Conservation (phyloP, 2,113 vertebrate genomes). For the Neogobius melanostomus region DNA sequence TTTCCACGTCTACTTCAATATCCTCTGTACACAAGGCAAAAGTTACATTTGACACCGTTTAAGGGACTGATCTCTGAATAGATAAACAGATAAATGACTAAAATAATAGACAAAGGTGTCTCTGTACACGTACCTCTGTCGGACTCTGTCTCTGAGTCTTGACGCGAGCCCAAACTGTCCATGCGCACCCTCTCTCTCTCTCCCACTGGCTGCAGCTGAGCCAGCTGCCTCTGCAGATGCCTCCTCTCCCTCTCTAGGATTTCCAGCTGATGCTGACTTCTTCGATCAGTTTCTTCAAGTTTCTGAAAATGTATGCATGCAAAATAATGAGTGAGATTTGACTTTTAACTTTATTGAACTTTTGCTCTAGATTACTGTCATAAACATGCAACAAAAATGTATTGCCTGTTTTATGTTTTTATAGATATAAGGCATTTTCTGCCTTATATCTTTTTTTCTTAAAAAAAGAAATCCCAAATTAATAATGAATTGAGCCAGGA, state of each 20-base stretch:
- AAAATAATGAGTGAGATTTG: neutral
- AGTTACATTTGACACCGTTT: neutral
- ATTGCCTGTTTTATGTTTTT: no score
- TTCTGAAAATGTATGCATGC: conserved; percentile 72
- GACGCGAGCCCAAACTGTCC: conserved; percentile 86
- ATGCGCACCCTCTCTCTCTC: conserved; percentile 86
- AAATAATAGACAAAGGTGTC: neutral
- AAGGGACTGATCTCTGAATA: neutral
- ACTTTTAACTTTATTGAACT: no score
- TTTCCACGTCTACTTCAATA: conserved; percentile 96
- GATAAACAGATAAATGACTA: neutral
- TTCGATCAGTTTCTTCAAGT: conserved; percentile 92
- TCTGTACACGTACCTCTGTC: conserved; percentile 80
- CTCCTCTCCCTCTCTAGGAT: conserved; percentile 91
- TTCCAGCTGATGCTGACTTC: conserved; percentile 92
- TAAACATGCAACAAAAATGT: no score
- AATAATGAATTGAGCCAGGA: neutral
- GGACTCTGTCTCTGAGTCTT: conserved; percentile 91
- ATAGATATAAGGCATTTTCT: no score
- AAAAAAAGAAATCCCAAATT: no score
- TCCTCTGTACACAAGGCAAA: conserved; percentile 80
- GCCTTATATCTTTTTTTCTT: no score
- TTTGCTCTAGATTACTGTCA: no score
- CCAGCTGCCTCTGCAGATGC: conserved; percentile 90
- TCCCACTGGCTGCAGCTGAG: conserved; percentile 83